These are phyloP conservation scores for Trichonephila clavipes DNA, from an alignment of 1,140 invertebrate genomes.

Conservation along the genomic window DNA sequence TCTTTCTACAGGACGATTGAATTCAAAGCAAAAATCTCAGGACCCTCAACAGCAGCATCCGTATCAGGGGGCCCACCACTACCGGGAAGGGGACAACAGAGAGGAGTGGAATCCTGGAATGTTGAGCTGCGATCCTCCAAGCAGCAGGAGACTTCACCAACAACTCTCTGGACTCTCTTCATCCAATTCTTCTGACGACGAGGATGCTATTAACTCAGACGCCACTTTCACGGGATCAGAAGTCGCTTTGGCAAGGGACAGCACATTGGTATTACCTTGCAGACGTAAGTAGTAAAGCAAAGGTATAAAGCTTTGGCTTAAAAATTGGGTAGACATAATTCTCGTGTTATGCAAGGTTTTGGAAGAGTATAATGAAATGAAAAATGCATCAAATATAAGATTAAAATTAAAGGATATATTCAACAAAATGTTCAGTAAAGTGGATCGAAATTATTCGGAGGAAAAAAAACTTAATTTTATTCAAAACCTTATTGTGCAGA, in stretches of 20 bases:
- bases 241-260: conserved; percentile 77
- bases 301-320: too few species aligned
- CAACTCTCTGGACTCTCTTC: conserved; percentile 77
- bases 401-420: too few species aligned
- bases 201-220: conserved; percentile 79
- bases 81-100: neutral
- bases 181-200: conserved; percentile 76
- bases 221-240: conserved; percentile 79
- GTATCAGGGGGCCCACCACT: conserved; percentile 24
- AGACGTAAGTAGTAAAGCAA: conserved; percentile 68
- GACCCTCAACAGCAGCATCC: conserved; percentile 9
- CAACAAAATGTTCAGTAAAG: too few species aligned
- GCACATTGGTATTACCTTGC: conserved; percentile 67
- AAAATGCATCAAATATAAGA: too few species aligned
- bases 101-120: conserved; percentile 69
- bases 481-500: too few species aligned
- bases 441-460: too few species aligned
- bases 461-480: too few species aligned
- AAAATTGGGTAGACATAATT: too few species aligned
- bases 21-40: conserved; percentile 8
- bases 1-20: neutral
- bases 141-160: conserved; percentile 60
- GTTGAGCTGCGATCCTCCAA: conserved; percentile 69
- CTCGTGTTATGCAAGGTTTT: too few species aligned
- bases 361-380: too few species aligned